These are phyloP conservation scores for Rhyacophila evoluta DNA, from an alignment of 2,888 invertebrate species.

Conservation along the genomic window DNA sequence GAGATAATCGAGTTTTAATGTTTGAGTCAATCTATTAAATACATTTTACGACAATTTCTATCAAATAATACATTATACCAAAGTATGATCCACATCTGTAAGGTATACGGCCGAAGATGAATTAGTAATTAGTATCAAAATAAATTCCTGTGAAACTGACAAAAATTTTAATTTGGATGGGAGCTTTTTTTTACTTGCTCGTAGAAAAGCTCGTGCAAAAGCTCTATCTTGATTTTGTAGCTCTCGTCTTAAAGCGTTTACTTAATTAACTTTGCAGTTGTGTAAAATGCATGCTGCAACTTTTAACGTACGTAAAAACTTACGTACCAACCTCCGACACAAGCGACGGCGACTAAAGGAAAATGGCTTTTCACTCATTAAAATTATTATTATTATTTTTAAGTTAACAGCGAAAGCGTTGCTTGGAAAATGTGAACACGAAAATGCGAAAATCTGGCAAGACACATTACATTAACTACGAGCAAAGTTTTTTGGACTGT, in stretches of 20 bases:
- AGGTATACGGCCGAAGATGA: too few relatives aligned
- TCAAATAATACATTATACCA: too few relatives aligned
- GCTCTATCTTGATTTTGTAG: neutral
- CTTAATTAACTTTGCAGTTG: neutral
- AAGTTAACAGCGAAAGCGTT: too few relatives aligned
- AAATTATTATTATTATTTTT: constrained; percentile 35
- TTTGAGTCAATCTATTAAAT: too few relatives aligned
- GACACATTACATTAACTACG: too few relatives aligned
- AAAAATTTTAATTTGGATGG: too few relatives aligned
- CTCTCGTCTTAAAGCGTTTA: neutral
- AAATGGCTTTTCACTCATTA: constrained; percentile 43
- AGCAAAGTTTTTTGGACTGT: too few relatives aligned
- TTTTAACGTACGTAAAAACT: neutral
- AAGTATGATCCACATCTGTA: too few relatives aligned
- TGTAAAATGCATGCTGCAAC: neutral
- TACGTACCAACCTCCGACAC: neutral
- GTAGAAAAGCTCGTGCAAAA: neutral
- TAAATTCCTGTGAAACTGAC: too few relatives aligned
- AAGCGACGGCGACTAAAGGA: constrained; percentile 12
- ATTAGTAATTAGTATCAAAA: too few relatives aligned
- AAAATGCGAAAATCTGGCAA: neutral
- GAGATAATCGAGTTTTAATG: too few relatives aligned
- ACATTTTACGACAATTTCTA: too few relatives aligned
- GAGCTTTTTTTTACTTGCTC: neutral
- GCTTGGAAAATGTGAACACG: constrained; percentile 42